phyloP scores from a whole-genome alignment of 2,888 invertebrate species.

The Flabesymbios commensalis region DNA sequence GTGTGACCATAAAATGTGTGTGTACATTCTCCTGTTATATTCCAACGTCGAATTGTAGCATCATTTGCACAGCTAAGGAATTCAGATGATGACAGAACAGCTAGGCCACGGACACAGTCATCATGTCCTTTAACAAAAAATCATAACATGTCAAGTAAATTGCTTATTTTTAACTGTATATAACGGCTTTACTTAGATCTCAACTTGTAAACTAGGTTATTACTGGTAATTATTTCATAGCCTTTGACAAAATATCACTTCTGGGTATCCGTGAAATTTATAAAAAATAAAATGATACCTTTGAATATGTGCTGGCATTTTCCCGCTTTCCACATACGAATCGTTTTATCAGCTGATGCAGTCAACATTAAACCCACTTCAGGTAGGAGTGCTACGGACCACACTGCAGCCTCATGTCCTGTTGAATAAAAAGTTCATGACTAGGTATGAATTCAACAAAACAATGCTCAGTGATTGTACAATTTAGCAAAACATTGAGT shows the following conservation, averaged over 20 bases:
- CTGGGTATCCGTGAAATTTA: too few relatives aligned
- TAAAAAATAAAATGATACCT: too few relatives aligned
- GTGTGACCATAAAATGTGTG: slow-evolving; percentile 75
- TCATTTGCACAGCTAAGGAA: slow-evolving; percentile 94
- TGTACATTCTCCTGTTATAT: slow-evolving; percentile 73
- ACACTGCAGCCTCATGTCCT: slow-evolving; percentile 77
- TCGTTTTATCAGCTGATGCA: slow-evolving; percentile 89
- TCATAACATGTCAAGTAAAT: not conserved
- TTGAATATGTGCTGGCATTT: slow-evolving; percentile 70
- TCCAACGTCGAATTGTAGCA: slow-evolving; percentile 83
- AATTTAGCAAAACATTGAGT: not conserved
- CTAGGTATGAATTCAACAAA: not conserved
- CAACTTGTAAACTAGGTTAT: too few relatives aligned
- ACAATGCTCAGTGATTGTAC: not conserved
- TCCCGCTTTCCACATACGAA: slow-evolving; percentile 81
- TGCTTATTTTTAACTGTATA: not conserved
- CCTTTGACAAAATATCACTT: too few relatives aligned
- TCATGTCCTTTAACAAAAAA: slow-evolving; percentile 73
- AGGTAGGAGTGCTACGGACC: slow-evolving; percentile 69
- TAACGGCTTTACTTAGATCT: too few relatives aligned
- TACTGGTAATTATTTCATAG: too few relatives aligned
- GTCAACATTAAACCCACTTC: slow-evolving; percentile 70
- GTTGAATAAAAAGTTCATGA: not conserved
- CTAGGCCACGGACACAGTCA: slow-evolving; percentile 86
- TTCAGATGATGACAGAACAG: slow-evolving; percentile 68